phyloP scores from a whole-genome alignment of 92 coral and sea anemone species.

The Palythoa grandiflora region DNA sequence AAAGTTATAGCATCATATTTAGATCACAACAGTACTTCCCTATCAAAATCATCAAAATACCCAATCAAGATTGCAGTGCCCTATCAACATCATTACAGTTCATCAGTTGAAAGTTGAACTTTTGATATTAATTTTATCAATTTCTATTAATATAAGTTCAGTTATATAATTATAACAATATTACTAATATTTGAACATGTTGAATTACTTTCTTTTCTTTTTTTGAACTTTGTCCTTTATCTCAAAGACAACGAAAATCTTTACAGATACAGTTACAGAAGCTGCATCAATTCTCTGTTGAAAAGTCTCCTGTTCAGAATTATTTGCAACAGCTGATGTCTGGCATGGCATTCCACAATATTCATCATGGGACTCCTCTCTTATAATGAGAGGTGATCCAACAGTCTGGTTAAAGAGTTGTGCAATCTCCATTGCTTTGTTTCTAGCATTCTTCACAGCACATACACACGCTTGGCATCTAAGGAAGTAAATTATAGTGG shows the following conservation, averaged over 20 bases:
- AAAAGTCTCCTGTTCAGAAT: constrained; percentile 60
- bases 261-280: constrained; percentile 89
- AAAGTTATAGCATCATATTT: too few species aligned
- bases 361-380: constrained; percentile 89
- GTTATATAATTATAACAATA: too few species aligned
- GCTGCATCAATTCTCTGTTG: constrained; percentile 78
- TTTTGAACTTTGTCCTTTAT: constrained; percentile 77
- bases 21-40: too few species aligned
- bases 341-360: constrained; percentile 64
- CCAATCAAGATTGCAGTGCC: too few species aligned
- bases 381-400: constrained; percentile 88
- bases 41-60: too few species aligned
- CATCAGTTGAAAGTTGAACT: too few species aligned
- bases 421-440: constrained; percentile 91
- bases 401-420: constrained; percentile 89
- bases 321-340: constrained; percentile 32
- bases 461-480: constrained; percentile 96
- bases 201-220: constrained; percentile 67
- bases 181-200: too few species aligned
- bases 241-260: constrained; percentile 90
- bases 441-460: constrained; percentile 96
- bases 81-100: too few species aligned
- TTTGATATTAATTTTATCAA: too few species aligned
- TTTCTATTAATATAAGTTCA: too few species aligned
- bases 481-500: background rate